These are phyloP conservation scores for Liparis tanakae DNA, from an alignment of 2,797 vertebrate genomes.

Conservation along the genomic window DNA sequence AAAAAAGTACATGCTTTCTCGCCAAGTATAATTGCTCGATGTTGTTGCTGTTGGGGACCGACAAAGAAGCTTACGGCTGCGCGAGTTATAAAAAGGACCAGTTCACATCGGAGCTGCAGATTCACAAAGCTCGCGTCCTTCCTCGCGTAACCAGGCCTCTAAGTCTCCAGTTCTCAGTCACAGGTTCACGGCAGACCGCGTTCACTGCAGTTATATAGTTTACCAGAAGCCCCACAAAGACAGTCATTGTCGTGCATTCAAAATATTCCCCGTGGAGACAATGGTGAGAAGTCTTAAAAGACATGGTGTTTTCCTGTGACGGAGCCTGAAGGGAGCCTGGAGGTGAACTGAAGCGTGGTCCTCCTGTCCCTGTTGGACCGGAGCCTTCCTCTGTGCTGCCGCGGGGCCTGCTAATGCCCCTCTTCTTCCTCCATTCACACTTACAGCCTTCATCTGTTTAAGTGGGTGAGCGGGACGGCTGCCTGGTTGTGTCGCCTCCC, in stretches of 20 bases:
- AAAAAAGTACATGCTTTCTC: conserved; percentile 36
- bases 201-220: conserved; percentile 8
- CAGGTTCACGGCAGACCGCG: neutral
- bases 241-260: conserved; percentile 1
- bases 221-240: conserved; percentile 10
- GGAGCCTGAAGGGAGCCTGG: conserved; percentile 42
- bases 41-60: conserved; percentile 14
- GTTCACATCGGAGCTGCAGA: conserved; percentile 6
- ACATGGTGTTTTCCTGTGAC: conserved; percentile 27
- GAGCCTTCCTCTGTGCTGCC: conserved; percentile 43
- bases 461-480: conserved; percentile 66
- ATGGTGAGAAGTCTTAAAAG: conserved; percentile 31
- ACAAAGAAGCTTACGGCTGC: conserved; percentile 12
- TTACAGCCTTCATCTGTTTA: conserved; percentile 59
- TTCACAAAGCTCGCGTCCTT: conserved; percentile 8
- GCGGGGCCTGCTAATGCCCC: conserved; percentile 56
- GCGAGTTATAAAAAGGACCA: neutral
- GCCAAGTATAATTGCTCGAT: conserved; percentile 36
- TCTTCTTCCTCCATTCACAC: conserved; percentile 65
- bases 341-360: conserved; percentile 52
- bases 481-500: conserved; percentile 47
- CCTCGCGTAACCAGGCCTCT: conserved; percentile 3
- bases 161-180: neutral
- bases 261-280: conserved; percentile 29
- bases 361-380: conserved; percentile 59